These are phyloP conservation scores for Machimus rusticus DNA, from an alignment of 2,888 invertebrate genomes.

Conservation along the genomic window DNA sequence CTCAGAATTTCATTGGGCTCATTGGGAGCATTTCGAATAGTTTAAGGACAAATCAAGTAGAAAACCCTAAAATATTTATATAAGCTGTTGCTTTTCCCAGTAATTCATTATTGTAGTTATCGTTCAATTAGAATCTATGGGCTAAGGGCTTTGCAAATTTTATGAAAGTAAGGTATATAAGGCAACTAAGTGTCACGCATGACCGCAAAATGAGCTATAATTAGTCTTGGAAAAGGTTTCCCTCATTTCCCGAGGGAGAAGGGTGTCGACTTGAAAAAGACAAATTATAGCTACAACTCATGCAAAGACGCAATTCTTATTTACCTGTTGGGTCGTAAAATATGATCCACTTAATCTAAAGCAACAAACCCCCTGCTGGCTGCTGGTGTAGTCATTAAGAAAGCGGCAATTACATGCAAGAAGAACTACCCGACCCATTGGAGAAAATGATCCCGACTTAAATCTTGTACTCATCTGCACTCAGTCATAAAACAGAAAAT, in stretches of 20 bases:
- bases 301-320: background rate
- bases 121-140: background rate
- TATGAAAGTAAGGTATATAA: background rate
- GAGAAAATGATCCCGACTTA: background rate
- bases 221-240: background rate
- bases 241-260: background rate
- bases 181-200: background rate
- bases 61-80: background rate
- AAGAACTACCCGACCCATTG: background rate
- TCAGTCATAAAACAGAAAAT: slow-evolving; percentile 8
- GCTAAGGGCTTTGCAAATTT: background rate
- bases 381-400: background rate
- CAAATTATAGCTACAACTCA: background rate
- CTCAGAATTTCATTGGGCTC: background rate
- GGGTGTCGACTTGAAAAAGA: background rate
- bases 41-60: background rate
- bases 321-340: background rate
- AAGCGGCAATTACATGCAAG: background rate
- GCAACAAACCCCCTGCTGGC: background rate
- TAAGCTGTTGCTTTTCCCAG: background rate
- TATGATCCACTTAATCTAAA: background rate
- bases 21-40: background rate
- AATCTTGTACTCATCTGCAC: slow-evolving; percentile 15
- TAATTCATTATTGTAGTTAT: background rate
- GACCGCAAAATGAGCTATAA: background rate